Evolutionary conservation across 2,797 vertebrate genomes (phyloP), one percentile per base, ranked within the genome.

Genomic region (Spinibarbus caldwelli): DNA sequence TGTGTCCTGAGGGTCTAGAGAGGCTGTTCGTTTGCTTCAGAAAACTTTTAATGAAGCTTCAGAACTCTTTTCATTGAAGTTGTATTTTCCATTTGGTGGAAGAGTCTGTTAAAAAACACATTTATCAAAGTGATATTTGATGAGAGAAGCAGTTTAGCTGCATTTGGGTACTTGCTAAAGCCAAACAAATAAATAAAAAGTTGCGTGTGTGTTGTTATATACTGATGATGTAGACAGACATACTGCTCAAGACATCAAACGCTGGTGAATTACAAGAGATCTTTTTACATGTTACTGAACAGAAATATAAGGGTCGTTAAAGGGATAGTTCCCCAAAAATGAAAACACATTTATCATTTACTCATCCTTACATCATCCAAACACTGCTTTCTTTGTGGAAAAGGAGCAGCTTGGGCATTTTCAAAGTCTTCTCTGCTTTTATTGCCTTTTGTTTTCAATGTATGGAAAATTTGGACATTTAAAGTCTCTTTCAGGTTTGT

Each of bases 31-130:
- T 88, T 89, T 85, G 82, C 90, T 92, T 90, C 80, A 57, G 86
- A 93, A 92, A 93, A 92, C 91, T 93, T 94, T 93, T 93, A 94
- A 94, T 93, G 93, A 93, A 92, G 89, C 91, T 89, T 92, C 86
- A 87, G 83, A 90, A 92, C 89, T 91, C 86, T 87, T 87, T 88
- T 84, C 88, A 70, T 84, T n/a, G 86, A 88, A 86, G 84, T 83
- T 85, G 45, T 64, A 73, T 41, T 78, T 47, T 85, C 38, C 12
- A 57, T 76, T 77, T 80, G 47, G 85, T 36, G 11, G 29, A 68
- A 84, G 17, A 38, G 12, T 64, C 21, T 75, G 45, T 75, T 68
- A 38, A 34, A 86, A 64, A 26, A 52, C 4, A 59, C 31, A 85
- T 43, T 75, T 75, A 62, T 73, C 54, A 78, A 86, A 88, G 82